These are phyloP conservation scores for Borostomias antarcticus DNA, from an alignment of 2,797 vertebrate genomes.

Conservation along the genomic window DNA sequence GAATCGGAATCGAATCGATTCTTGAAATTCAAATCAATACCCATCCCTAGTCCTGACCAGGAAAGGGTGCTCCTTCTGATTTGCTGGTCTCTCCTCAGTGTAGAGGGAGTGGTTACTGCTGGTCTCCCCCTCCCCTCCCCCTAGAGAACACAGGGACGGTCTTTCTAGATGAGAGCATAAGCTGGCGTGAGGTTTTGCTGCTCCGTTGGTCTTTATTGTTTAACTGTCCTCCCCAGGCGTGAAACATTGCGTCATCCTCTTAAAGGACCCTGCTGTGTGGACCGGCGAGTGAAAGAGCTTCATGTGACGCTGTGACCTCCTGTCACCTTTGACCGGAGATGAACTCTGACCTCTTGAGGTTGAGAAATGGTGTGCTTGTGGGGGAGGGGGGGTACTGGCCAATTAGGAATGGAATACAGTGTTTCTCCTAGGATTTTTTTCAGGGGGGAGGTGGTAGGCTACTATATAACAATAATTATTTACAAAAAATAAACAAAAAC, in stretches of 20 bases:
- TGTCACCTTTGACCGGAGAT: neutral
- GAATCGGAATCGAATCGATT: too few relatives aligned
- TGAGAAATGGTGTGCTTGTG: neutral
- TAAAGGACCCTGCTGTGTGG: neutral
- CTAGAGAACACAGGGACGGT: too few relatives aligned
- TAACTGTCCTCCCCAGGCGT: neutral
- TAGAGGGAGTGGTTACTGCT: slow-evolving; percentile 13
- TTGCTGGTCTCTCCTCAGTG: neutral
- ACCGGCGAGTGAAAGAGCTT: neutral
- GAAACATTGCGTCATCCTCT: neutral
- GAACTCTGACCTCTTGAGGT: neutral
- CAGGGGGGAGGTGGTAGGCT: neutral
- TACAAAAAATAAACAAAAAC: too few relatives aligned
- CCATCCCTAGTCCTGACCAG: too few relatives aligned
- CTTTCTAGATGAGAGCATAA: neutral
- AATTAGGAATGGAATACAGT: slow-evolving; percentile 7
- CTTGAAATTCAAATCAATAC: too few relatives aligned
- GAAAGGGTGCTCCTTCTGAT: neutral
- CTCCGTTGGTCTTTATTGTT: too few relatives aligned
- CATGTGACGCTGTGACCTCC: neutral
- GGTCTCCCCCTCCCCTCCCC: neutral
- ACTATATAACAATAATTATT: too few relatives aligned
- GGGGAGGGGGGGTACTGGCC: neutral
- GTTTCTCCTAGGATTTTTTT: too few relatives aligned
- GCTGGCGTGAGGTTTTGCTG: too few relatives aligned